A percentile compares a stretch with the other conserved stretches of the same genome.
Evolutionary conservation across 2,797 vertebrate genomes (phyloP).

Genomic region (Helarctos malayanus): DNA sequence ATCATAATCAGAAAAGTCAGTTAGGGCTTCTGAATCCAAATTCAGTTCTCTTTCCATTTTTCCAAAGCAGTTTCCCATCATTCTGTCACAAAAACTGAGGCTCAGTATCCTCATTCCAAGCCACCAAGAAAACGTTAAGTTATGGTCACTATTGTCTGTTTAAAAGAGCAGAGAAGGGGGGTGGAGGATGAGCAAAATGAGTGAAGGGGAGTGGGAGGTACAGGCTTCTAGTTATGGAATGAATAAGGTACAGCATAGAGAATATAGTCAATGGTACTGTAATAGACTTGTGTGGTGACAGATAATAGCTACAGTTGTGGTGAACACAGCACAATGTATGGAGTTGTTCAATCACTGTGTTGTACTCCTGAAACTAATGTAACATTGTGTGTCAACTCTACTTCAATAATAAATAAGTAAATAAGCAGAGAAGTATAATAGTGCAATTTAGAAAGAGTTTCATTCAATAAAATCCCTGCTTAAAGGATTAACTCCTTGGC

Average conservation of each 20-base stretch:
- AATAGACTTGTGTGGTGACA: neutral
- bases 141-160: neutral
- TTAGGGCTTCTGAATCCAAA: neutral
- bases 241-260: neutral
- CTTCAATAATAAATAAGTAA: neutral
- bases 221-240: neutral
- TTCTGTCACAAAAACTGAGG: neutral
- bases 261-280: neutral
- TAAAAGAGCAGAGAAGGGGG: neutral
- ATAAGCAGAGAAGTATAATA: neutral
- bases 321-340: neutral
- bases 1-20: neutral
- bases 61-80: neutral
- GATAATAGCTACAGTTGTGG: neutral
- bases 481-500: neutral
- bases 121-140: conserved; percentile 7
- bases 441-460: neutral
- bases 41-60: neutral
- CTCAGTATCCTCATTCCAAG: neutral
- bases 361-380: neutral
- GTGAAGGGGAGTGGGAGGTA: neutral
- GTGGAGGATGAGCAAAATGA: neutral
- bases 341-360: neutral
- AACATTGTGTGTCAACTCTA: neutral
- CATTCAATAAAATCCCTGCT: neutral